Base-by-base conservation (phyloP, 2,113 vertebrate genomes). In the Xiphophorus maculatus region DNA sequence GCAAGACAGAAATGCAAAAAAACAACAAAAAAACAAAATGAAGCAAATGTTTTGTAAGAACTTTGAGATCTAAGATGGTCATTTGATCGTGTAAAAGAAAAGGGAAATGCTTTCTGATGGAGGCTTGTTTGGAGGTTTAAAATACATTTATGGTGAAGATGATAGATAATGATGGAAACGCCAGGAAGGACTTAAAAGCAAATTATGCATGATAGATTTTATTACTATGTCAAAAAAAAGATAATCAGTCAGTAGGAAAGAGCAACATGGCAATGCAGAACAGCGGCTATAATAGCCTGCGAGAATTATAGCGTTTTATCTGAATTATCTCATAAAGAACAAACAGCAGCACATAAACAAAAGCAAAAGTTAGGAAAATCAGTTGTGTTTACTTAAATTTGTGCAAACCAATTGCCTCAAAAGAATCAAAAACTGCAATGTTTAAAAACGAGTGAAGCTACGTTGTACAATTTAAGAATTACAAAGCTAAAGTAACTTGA, bases 271-370 rank as follows among this genome's bases (percentile, higher is more conserved):
- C 78, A 48, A 35, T 82, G 88, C 85, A 89, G 83, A 82, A 86
- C 89, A 87, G 89, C 82, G 83, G 87, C 86, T 82, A 83, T 69
- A 78, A 90, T 92, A 92, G 35, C 10, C 10, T 12, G 35, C 35
- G 11, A 12, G 2, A 37, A 37, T 37, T 11, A 37, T 37, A 10
- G 2, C 10, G 11, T 37, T 37, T 42, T 15, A 42, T 42, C 14
- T 42, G 40, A 42, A 15, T 13, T 4, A 42, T 5, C 12, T 42
- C 14, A 42, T 15, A 4, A 42, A 42, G 40, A 44, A 71, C 85
- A 73, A 82, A 74, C 87, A 81, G 79, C 80, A 79, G 79, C 77
- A 75, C 84, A 84, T 88, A 48, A 48, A 48, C 44, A 48, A 17
- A 25, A 58, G 7, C 17, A 8, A 19, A 22, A 54, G 22, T 22